phyloP scores from a whole-genome alignment of 1,140 invertebrate species.

The Scylla paramamosain region DNA sequence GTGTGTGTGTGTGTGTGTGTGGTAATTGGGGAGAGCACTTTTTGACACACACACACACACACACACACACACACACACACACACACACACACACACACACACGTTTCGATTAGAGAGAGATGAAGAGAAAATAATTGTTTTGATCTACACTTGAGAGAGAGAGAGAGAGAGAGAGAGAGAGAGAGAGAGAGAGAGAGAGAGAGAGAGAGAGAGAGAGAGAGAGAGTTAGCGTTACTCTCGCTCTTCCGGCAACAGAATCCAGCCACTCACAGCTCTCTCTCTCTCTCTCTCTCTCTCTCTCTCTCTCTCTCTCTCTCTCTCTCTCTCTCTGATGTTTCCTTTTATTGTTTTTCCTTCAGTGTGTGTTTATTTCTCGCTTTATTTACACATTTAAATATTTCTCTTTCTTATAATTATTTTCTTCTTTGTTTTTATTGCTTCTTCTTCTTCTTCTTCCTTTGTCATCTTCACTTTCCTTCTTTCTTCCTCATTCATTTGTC shows the following conservation, averaged over 20 bases:
- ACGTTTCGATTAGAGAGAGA: too few species aligned
- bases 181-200: not conserved
- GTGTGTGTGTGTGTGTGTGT: not conserved
- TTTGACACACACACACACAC: not conserved
- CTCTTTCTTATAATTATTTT: too few species aligned
- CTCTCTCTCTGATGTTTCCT: too few species aligned
- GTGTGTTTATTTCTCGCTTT: too few species aligned
- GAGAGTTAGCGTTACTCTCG: not conserved
- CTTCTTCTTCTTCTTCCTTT: too few species aligned
- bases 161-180: too few species aligned
- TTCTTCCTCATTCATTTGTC: not conserved
- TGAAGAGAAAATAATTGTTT: not conserved
- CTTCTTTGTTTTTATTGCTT: too few species aligned
- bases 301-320: not conserved
- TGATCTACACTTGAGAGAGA: conserved; percentile 12
- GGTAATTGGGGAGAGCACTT: not conserved
- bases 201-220: not conserved
- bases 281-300: not conserved
- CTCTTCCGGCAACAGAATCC: not conserved
- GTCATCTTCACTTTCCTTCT: too few species aligned
- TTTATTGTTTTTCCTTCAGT: too few species aligned
- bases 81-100: too few species aligned
- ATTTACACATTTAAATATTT: too few species aligned
- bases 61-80: too few species aligned
- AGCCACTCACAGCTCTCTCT: conserved; percentile 13